Evolutionary conservation across 2,797 vertebrate species (phyloP).

Genomic region (Notolabrus celidotus): DNA sequence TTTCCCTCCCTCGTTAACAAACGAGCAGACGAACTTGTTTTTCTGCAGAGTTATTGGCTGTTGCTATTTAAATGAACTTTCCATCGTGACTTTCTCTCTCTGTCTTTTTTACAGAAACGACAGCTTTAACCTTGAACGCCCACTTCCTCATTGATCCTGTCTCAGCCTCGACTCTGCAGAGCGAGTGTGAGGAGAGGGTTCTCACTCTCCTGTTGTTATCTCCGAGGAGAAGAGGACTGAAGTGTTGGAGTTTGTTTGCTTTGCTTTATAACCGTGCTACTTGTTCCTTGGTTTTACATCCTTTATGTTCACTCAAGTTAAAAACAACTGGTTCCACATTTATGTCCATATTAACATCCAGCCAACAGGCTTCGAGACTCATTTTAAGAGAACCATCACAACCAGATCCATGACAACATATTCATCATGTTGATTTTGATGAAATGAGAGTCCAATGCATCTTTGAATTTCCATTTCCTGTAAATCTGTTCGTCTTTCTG

Average conservation of each 20-base stretch:
- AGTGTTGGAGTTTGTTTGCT: not conserved
- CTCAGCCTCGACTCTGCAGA: not conserved
- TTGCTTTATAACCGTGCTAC: too few species aligned
- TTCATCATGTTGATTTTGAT: too few species aligned
- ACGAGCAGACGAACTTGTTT: not conserved
- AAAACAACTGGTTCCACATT: too few species aligned
- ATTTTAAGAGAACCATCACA: too few species aligned
- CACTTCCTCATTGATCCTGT: constrained; percentile 7
- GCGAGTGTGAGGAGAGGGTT: not conserved
- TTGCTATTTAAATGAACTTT: constrained; percentile 3
- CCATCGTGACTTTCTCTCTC: not conserved
- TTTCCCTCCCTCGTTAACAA: not conserved
- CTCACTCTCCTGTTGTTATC: not conserved
- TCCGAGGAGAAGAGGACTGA: not conserved
- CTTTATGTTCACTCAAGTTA: too few species aligned
- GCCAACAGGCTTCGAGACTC: too few species aligned
- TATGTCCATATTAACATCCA: too few species aligned
- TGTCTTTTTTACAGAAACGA: not conserved
- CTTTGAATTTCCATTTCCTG: too few species aligned
- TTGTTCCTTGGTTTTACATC: too few species aligned
- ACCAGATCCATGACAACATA: too few species aligned
- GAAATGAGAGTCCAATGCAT: not conserved
- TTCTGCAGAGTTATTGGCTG: not conserved
- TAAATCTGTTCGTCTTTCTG: not conserved
- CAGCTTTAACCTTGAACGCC: constrained; percentile 6